Conservation (phyloP, 2,888 invertebrate genomes). For the Melanostoma mellinum region DNA sequence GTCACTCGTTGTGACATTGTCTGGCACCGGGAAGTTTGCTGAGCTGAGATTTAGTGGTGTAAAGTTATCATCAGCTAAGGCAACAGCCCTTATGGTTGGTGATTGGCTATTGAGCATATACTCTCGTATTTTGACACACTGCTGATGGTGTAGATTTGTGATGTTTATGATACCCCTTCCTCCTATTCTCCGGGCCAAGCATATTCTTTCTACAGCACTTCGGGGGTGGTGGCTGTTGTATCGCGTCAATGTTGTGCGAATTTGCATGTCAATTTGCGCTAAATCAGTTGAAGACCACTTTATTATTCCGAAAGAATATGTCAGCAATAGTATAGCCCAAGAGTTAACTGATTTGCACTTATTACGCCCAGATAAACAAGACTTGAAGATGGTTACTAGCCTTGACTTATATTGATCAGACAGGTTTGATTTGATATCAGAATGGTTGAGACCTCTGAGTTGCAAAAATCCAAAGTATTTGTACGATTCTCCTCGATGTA, state of each 20-base stretch:
- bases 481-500: constrained; percentile 16
- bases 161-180: not conserved
- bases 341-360: constrained; percentile 41
- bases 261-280: too few species aligned
- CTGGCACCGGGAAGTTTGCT: not conserved
- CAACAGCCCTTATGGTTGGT: not conserved
- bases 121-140: not conserved
- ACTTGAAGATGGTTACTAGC: constrained; percentile 22
- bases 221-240: constrained; percentile 7
- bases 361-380: constrained; percentile 7
- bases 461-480: constrained; percentile 43
- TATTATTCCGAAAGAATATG: constrained; percentile 37
- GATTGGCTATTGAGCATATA: not conserved
- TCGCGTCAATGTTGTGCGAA: constrained; percentile 1
- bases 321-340: constrained; percentile 33
- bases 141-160: constrained; percentile 2
- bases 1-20: not conserved
- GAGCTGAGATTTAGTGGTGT: constrained; percentile 4
- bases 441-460: constrained; percentile 22
- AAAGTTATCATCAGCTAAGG: not conserved
- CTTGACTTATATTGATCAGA: too few species aligned
- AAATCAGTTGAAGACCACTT: constrained; percentile 22
- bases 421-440: not conserved
- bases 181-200: not conserved
- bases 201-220: constrained; percentile 10